Conservation (phyloP, 1,140 invertebrate species). For the Acromyrmex charruanus region DNA sequence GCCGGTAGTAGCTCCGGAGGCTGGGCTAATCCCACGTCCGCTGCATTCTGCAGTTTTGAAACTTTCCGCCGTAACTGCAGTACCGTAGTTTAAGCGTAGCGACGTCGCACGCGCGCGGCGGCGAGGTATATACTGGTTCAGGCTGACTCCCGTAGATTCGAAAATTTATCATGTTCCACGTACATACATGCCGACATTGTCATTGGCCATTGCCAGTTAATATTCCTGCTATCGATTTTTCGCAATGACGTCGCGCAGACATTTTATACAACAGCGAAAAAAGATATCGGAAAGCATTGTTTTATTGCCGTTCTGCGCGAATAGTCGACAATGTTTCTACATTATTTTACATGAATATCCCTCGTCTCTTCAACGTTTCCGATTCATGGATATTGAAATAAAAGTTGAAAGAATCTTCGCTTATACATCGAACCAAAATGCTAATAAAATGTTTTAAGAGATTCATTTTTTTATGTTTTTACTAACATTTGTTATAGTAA, state of each 20-base stretch:
- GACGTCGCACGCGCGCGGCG: constrained; percentile 35
- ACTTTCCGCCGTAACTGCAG: constrained; percentile 81
- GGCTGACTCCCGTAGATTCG: constrained; percentile 46
- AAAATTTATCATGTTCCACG: constrained; percentile 60
- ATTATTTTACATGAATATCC: constrained; percentile 41
- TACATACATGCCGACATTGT: constrained; percentile 15
- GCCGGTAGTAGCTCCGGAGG: constrained; percentile 50
- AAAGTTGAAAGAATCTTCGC: background rate
- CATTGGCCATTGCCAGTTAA: background rate
- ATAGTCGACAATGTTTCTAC: background rate
- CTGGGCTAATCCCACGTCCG: constrained; percentile 83
- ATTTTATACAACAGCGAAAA: constrained; percentile 47
- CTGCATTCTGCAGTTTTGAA: constrained; percentile 84
- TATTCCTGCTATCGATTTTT: constrained; percentile 18
- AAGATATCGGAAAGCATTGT: constrained; percentile 6
- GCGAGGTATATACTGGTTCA: constrained; percentile 7
- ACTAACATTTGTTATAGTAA: background rate
- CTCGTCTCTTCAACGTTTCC: background rate
- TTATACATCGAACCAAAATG: constrained; percentile 19
- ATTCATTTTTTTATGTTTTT: background rate
- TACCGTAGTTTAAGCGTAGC: constrained; percentile 79
- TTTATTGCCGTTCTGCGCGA: background rate
- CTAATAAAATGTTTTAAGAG: constrained; percentile 7
- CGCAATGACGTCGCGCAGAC: background rate
- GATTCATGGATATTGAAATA: background rate